These are phyloP conservation scores for Lipotes vexillifer DNA, from an alignment of 2,113 vertebrate species.

Conservation along the genomic window DNA sequence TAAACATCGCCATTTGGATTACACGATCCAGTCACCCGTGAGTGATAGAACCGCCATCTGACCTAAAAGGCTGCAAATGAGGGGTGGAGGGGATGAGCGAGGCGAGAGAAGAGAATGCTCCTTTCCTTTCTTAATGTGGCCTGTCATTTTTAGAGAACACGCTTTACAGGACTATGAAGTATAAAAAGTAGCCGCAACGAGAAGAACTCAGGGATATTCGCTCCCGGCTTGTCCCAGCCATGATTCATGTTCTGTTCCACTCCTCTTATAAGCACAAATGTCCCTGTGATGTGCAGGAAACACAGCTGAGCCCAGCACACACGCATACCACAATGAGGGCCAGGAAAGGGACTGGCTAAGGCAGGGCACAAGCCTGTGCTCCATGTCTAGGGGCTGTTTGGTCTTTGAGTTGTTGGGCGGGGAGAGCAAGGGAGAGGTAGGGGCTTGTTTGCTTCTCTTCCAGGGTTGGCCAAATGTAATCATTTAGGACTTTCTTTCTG, in stretches of 20 bases:
- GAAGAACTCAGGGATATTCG: neutral
- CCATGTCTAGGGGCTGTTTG: fast-evolving
- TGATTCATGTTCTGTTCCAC: neutral
- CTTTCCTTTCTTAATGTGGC: neutral
- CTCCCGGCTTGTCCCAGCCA: neutral
- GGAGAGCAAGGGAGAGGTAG: fast-evolving
- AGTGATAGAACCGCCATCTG: neutral
- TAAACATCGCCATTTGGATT: neutral
- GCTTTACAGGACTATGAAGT: neutral
- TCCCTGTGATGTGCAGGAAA: neutral
- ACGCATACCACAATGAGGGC: fast-evolving
- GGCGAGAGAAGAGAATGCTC: too few relatives aligned
- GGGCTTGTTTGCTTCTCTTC: neutral
- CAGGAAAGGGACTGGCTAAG: neutral
- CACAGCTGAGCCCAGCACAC: neutral
- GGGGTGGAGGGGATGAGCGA: too few relatives aligned
- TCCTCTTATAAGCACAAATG: fast-evolving
- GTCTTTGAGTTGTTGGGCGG: neutral
- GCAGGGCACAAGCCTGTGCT: fast-evolving
- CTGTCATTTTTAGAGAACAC: neutral
- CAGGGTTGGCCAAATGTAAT: neutral
- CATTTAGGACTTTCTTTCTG: constrained; percentile 1
- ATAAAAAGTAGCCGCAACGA: neutral
- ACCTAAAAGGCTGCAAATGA: fast-evolving
- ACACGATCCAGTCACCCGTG: neutral